These are phyloP conservation scores for Drosophila guanche DNA, from an alignment of 1,140 invertebrate species.

Conservation along the genomic window DNA sequence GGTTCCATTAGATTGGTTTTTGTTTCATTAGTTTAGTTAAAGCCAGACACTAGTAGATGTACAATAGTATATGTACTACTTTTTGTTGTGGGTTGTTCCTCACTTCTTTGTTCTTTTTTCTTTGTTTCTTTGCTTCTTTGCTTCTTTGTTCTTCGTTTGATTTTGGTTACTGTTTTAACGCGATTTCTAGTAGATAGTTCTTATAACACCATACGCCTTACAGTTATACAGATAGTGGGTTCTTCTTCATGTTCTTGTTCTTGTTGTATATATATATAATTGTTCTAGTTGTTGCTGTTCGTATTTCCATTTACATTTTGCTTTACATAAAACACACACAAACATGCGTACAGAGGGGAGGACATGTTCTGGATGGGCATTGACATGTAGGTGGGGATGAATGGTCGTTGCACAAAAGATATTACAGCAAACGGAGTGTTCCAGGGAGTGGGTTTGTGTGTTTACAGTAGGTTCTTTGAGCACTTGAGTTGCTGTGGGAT, in stretches of 20 bases:
- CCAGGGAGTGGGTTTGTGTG: no score
- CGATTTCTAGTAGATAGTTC: slow-evolving; percentile 21
- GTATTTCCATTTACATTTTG: slow-evolving; percentile 7
- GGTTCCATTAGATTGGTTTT: slow-evolving; percentile 45
- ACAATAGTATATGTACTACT: slow-evolving; percentile 9
- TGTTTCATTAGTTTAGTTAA: slow-evolving; percentile 41
- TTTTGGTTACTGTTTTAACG: slow-evolving; percentile 11
- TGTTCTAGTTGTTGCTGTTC: background rate
- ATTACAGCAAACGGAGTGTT: no score
- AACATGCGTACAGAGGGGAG: no score
- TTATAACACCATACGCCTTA: slow-evolving; percentile 19
- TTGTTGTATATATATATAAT: background rate
- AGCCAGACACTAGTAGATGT: slow-evolving; percentile 47
- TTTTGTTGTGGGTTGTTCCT: background rate
- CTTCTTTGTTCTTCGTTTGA: background rate
- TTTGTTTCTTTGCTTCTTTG: background rate
- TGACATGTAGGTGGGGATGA: no score
- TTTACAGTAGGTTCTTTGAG: no score
- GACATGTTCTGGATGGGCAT: no score
- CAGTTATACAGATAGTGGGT: slow-evolving; percentile 23
- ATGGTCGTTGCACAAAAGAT: no score
- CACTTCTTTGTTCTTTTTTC: slow-evolving; percentile 12
- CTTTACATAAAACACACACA: background rate
- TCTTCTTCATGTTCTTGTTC: slow-evolving; percentile 19
- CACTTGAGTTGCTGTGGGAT: no score